Evolutionary conservation across 1,140 invertebrate genomes (phyloP).

Genomic region (Tetragonula clypearis): DNA sequence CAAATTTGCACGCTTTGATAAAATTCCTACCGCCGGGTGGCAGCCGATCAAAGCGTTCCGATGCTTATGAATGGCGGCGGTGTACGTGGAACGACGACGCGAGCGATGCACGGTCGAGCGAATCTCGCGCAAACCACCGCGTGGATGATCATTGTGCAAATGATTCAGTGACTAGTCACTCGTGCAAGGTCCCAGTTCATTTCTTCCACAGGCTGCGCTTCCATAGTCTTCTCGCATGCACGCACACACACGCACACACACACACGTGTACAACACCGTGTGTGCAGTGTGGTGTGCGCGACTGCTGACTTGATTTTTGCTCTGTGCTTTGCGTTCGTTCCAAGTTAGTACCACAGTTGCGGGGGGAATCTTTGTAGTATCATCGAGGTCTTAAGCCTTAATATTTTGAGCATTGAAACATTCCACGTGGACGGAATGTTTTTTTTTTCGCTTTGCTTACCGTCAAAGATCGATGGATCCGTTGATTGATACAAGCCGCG

Average conservation of each 20-base stretch:
- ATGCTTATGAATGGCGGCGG: not conserved
- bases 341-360: too few species aligned
- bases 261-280: not conserved
- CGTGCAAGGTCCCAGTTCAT: conserved; percentile 53
- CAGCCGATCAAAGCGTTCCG: not conserved
- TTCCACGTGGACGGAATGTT: too few species aligned
- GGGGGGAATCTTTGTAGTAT: too few species aligned
- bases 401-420: too few species aligned
- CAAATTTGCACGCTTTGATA: too few species aligned
- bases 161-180: conserved; percentile 64
- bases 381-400: too few species aligned
- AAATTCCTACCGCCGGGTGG: too few species aligned
- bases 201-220: conserved; percentile 32
- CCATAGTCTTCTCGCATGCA: not conserved
- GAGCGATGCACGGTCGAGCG: not conserved
- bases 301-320: conserved; percentile 16
- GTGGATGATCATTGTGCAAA: conserved; percentile 52
- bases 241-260: too few species aligned
- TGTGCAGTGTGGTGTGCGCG: not conserved
- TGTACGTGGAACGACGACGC: not conserved
- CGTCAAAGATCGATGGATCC: too few species aligned
- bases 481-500: too few species aligned
- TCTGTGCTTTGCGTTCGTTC: not conserved
- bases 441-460: too few species aligned
- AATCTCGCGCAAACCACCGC: conserved; percentile 13